Conservation (phyloP, 2,797 vertebrate genomes). For the Sus cebifrons region DNA sequence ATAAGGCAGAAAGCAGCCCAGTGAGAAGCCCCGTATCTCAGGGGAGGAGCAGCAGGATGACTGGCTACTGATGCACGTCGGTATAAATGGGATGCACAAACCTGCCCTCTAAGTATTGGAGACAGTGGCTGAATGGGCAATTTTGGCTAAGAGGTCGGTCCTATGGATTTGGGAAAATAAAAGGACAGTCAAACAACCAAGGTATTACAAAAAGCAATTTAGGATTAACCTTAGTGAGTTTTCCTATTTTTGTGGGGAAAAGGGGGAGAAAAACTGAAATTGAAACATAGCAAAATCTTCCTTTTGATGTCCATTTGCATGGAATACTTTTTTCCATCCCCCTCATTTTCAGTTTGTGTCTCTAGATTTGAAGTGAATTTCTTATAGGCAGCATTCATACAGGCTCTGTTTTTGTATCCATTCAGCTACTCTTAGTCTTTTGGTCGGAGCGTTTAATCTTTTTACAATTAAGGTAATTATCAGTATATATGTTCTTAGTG, state of each 20-base stretch:
- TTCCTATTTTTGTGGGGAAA: background rate
- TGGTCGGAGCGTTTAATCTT: background rate
- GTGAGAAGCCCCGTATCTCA: background rate
- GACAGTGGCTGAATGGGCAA: background rate
- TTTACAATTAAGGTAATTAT: background rate
- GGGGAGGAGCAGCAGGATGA: background rate
- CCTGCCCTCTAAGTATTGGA: background rate
- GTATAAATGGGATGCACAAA: background rate
- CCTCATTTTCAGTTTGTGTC: background rate
- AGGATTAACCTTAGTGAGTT: background rate
- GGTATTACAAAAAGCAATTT: background rate
- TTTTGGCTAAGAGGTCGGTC: background rate
- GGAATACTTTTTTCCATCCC: background rate
- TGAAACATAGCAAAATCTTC: background rate
- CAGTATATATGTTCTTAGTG: background rate
- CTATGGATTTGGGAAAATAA: background rate
- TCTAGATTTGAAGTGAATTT: background rate
- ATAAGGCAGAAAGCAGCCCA: background rate
- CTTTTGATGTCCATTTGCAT: background rate
- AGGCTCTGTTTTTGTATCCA: background rate
- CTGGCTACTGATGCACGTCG: background rate
- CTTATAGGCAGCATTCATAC: background rate
- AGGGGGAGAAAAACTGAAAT: background rate
- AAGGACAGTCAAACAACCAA: background rate
- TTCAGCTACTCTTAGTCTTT: background rate